Conservation (phyloP, 2,113 vertebrate species). For the Percopsis transmontana region DNA sequence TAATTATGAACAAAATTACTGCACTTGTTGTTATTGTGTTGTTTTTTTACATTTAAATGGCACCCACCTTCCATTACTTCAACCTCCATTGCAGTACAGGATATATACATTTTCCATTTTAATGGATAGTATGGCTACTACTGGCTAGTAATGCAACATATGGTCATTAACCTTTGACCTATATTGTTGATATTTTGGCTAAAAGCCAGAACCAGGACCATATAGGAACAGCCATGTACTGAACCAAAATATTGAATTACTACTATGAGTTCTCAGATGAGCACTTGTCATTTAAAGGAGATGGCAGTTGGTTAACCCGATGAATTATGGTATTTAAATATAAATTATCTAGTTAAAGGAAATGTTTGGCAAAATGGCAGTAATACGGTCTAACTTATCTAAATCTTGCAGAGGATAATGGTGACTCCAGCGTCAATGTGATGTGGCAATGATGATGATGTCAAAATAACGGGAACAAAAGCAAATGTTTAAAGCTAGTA, state of each 20-base stretch:
- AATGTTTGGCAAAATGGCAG: slow-evolving; percentile 15
- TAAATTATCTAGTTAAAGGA: slow-evolving; percentile 3
- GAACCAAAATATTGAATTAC: not conserved
- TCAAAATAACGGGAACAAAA: not conserved
- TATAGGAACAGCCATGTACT: slow-evolving; percentile 2
- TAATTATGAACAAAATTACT: no score
- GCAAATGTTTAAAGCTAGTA: no score
- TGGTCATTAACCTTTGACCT: slow-evolving; percentile 11
- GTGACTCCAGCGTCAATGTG: not conserved
- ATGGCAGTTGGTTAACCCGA: no score
- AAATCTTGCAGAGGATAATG: slow-evolving; percentile 9
- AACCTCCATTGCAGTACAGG: no score
- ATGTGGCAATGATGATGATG: slow-evolving; percentile 3
- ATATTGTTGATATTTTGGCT: not conserved
- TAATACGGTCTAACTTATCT: not conserved
- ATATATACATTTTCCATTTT: not conserved
- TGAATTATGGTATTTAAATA: not conserved
- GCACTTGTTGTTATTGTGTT: no score
- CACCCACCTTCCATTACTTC: no score
- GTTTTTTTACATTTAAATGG: no score
- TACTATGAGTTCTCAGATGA: slow-evolving; percentile 3
- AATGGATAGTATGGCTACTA: no score
- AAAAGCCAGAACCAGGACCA: slow-evolving; percentile 1
- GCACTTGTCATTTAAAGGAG: slow-evolving; percentile 1
- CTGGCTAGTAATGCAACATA: not conserved